Base-by-base conservation (phyloP, 1,140 invertebrate species). In the Phocides pigmalion region DNA sequence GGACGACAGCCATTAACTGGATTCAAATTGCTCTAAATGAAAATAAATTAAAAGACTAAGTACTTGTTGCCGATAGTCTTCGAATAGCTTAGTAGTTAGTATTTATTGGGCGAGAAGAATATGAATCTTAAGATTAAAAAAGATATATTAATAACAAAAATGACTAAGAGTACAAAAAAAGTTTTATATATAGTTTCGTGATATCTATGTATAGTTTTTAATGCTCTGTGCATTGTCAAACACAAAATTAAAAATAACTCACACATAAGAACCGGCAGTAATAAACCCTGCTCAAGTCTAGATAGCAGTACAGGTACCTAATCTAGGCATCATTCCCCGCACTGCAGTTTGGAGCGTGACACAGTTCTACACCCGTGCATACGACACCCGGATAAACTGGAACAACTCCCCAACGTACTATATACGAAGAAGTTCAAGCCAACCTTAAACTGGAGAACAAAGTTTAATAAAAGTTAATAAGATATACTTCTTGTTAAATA, bases 311-410 rank as follows among this genome's bases (percentile, higher is more conserved):
- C 4, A 39, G 12, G 12, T n/a, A 12, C 11, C 28, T 32, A 39
- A 39, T 39, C 12, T 39, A 14, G 35, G 35, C 12, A 39, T 14
- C 16, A 50, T 50, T 50, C 15, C 25, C 47, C 47, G 22, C 47
- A 50, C 6, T 50, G 47, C 47, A 50, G 25, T 32, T 50, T 16
- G 0, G 12, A 49, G 22, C 28, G 28, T 50, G 47, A 50, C 47
- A 50, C 22, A 50, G 12, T 50, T 50, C 25, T 41, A 41, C 20
- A 25, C 44, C 19, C n/a, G 47, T 50, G 25, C 22, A 49, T 50
- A 35, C 22, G 14, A 50, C 47, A 50, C 14, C 35, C 22, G 14
- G n/a, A n/a, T n/a, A 46, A 12, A 46, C 42, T 39, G 16, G 16
- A 17, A 19, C 42, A 46, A 15, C 17, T 22, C 17, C 15, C 4